Percentiles rank a stretch among this genome's conserved stretches.
Conservation (phyloP, 2,113 vertebrate genomes). For the Mustelus asterias region DNA sequence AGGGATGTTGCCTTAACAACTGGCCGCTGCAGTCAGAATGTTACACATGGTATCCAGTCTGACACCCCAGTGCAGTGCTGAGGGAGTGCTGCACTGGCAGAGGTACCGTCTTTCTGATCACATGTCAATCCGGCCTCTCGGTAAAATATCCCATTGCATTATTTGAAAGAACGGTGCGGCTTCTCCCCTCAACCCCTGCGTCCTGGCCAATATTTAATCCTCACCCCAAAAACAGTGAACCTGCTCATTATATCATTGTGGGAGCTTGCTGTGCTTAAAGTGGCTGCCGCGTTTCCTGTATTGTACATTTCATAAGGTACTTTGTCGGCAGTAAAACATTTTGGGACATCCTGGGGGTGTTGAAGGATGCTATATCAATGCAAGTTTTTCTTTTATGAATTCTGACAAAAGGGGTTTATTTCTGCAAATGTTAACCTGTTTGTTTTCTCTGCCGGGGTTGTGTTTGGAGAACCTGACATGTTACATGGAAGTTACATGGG, state of each 20-base stretch:
- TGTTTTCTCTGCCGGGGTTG: not conserved
- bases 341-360: no score
- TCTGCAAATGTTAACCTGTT: not conserved
- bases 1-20: not conserved
- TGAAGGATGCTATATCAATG: not conserved
- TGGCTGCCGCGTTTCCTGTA: not conserved
- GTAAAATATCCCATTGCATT: not conserved
- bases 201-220: not conserved
- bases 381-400: not conserved
- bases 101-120: not conserved
- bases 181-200: no score
- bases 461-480: not conserved
- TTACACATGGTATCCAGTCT: not conserved
- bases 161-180: not conserved
- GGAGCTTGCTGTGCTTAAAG: not conserved
- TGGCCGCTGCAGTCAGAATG: not conserved
- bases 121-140: not conserved
- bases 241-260: not conserved
- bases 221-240: no score
- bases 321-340: not conserved
- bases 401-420: not conserved
- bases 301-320: no score
- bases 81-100: not conserved
- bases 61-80: not conserved
- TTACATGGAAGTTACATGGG: not conserved